Percentiles rank a stretch among this genome's conserved stretches.
Conservation (phyloP, 2,113 vertebrate species). For the Menidia beryllina region DNA sequence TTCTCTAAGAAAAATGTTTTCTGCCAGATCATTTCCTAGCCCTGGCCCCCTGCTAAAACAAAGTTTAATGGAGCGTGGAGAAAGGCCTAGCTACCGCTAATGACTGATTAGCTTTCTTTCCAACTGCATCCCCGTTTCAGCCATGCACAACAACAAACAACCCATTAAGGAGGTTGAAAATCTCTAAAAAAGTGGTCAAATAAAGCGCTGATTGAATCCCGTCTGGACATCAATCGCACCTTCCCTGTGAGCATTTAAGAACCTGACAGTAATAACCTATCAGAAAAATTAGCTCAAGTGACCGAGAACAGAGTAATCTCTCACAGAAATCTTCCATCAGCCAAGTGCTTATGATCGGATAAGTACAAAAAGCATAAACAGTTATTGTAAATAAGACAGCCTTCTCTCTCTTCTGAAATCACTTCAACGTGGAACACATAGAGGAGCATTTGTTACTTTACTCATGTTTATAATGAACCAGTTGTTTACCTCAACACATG, state of each 20-base stretch:
- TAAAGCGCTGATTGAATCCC: slow-evolving; percentile 48
- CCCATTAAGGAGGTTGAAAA: slow-evolving; percentile 50
- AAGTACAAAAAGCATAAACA: slow-evolving; percentile 38
- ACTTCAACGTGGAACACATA: slow-evolving; percentile 14
- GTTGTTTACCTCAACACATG: neutral
- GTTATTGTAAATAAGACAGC: neutral
- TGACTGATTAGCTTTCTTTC: slow-evolving; percentile 68
- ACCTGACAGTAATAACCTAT: slow-evolving; percentile 33
- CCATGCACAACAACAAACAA: slow-evolving; percentile 58
- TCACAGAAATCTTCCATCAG: slow-evolving; percentile 19
- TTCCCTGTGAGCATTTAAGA: slow-evolving; percentile 17
- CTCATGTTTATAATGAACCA: neutral
- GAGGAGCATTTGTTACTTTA: neutral
- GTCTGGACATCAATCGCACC: slow-evolving; percentile 33
- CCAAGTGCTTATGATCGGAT: slow-evolving; percentile 33
- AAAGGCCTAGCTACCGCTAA: slow-evolving; percentile 56
- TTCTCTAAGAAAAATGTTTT: slow-evolving; percentile 47
- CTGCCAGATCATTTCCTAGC: slow-evolving; percentile 62
- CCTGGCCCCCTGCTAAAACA: slow-evolving; percentile 45
- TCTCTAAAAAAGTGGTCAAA: slow-evolving; percentile 56
- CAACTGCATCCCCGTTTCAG: slow-evolving; percentile 58
- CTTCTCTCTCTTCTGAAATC: neutral
- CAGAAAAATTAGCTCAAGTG: slow-evolving; percentile 26
- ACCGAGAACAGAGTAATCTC: slow-evolving; percentile 39
- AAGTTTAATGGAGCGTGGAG: slow-evolving; percentile 66